Percentiles rank a stretch among this genome's conserved stretches.
Conservation (phyloP, 2,888 invertebrate species). For the Cephus spinipes region DNA sequence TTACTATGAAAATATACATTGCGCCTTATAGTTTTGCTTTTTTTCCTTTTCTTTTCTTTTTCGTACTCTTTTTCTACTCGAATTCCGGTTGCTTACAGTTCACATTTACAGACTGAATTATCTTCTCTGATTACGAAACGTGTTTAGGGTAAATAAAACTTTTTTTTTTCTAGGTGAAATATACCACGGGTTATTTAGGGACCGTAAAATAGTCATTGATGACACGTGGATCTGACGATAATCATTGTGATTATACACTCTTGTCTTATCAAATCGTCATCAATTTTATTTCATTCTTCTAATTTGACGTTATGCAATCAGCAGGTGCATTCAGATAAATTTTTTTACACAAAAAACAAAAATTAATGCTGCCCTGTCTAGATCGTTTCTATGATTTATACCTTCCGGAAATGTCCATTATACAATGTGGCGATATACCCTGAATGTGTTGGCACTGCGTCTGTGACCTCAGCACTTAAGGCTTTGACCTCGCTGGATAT, state of each 20-base stretch:
- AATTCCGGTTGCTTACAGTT: not conserved
- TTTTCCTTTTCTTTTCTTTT: not conserved
- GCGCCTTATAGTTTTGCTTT: not conserved
- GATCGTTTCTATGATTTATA: not conserved
- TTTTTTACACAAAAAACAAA: not conserved
- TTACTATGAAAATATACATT: not conserved
- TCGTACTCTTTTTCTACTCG: not conserved
- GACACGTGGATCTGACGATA: too few species aligned
- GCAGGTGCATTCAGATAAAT: too few species aligned
- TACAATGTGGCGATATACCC: not conserved
- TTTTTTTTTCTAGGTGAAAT: too few species aligned
- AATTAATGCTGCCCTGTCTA: not conserved
- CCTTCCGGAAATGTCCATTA: not conserved
- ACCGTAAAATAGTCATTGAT: not conserved
- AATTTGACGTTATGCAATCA: too few species aligned
- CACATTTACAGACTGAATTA: not conserved
- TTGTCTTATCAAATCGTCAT: not conserved
- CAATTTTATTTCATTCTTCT: not conserved
- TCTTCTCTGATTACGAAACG: not conserved
- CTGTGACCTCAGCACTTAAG: not conserved
- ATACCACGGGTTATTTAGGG: too few species aligned
- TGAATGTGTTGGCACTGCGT: not conserved
- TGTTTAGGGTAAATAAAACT: not conserved
- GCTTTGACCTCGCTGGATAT: not conserved
- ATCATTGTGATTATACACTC: not conserved